Evolutionary conservation across 2,113 vertebrate species (phyloP), one percentile per base, ranked within the genome.

Genomic region (Pteronura brasiliensis): DNA sequence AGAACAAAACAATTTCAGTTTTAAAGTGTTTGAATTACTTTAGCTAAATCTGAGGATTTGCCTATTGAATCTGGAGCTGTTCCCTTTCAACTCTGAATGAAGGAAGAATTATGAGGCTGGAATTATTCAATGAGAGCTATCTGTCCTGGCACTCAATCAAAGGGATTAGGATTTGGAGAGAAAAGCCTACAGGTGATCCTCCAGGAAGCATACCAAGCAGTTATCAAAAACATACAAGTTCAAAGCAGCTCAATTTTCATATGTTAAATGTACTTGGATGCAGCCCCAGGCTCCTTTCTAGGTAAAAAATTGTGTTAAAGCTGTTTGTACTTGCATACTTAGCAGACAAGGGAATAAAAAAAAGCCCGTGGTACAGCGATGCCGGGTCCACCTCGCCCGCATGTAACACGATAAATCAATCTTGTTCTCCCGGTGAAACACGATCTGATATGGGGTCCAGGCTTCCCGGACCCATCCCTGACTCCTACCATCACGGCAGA

Each of bases 191-290:
- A 99, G 99, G 99, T 99, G 99, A 99, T 99, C 99, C 99, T 99
- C 98, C 99, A 99, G 99, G 99, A 99, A 99, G 99, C 99, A 99
- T 99, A 99, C 99, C 99, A 99, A 99, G 99, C 99, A 99, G 99
- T 99, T 99, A 99, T 99, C 99, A 99, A 99, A 99, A 99, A 99
- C 99, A 99, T 99, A 98, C 99, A 99, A 99, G 99, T 99, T 99
- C 99, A 99, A 99, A 99, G 99, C 99, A 98, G 98, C 99, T 99
- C 99, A 99, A 99, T 99, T 99, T 99, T 99, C 99, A 99, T 99
- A 99, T 99, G 99, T 99, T 99, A 99, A 99, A 99, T 99, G 99
- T 99, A 99, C 99, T 99, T 99, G 99, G 99, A 99, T 99, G 99
- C 98, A 98, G 99, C 99, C 99, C 98, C 96, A 55, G 99, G 99